Conservation (phyloP, 1,140 invertebrate species). For the Drosophila lacertosa region DNA sequence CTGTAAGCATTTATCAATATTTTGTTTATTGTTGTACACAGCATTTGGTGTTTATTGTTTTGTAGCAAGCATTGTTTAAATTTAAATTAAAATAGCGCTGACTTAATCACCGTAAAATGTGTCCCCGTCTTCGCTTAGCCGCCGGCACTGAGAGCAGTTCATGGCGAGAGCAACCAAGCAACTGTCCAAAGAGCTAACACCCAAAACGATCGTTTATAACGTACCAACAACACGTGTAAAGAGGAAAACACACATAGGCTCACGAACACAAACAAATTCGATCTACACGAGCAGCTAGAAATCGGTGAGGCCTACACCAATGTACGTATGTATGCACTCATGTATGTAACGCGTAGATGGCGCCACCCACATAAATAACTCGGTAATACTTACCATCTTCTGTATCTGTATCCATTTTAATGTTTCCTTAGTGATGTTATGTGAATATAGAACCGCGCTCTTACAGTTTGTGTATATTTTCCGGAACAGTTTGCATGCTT, state of each 20-base stretch:
- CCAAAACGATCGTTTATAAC: slow-evolving; percentile 25
- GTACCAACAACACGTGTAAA: slow-evolving; percentile 35
- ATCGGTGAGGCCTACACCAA: slow-evolving; percentile 4
- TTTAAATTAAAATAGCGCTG: slow-evolving; percentile 54
- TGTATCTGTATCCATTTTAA: slow-evolving; percentile 36
- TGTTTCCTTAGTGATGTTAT: slow-evolving; percentile 6
- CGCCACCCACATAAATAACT: neutral
- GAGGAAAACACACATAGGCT: neutral
- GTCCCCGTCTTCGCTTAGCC: slow-evolving; percentile 14
- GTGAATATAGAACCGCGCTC: slow-evolving; percentile 15
- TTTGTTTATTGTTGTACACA: slow-evolving; percentile 22
- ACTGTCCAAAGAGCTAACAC: slow-evolving; percentile 19
- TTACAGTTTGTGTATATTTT: slow-evolving; percentile 23
- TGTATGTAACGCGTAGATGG: slow-evolving; percentile 12
- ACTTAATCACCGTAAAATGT: slow-evolving; percentile 50
- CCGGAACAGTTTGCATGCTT: slow-evolving; percentile 18
- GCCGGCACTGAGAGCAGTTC: slow-evolving; percentile 18
- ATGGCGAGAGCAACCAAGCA: slow-evolving; percentile 20
- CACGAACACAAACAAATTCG: no score
- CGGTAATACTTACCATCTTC: slow-evolving; percentile 32
- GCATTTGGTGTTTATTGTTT: slow-evolving; percentile 27
- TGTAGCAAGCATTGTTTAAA: slow-evolving; percentile 15
- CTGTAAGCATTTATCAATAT: slow-evolving; percentile 16
- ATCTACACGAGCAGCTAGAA: neutral
- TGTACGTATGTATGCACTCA: neutral